phyloP scores from a whole-genome alignment of 2,113 vertebrate species.

The Gymnarchus niloticus region DNA sequence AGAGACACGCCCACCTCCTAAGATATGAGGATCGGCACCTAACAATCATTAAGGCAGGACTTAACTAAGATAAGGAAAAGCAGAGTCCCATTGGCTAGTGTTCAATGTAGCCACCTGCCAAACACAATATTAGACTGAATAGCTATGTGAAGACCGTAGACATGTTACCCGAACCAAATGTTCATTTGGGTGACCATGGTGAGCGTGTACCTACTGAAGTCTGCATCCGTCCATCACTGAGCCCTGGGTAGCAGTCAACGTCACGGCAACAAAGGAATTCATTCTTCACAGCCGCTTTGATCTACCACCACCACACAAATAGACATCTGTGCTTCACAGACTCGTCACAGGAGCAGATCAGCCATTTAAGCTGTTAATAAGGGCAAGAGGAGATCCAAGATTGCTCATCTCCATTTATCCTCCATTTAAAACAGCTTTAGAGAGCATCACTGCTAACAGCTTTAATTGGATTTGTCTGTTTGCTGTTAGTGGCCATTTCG shows the following conservation, averaged over 20 bases:
- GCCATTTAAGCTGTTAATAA: background rate
- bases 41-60: too few relatives aligned
- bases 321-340: background rate
- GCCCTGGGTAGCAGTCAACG: background rate
- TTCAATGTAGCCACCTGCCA: too few relatives aligned
- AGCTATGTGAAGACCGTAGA: background rate
- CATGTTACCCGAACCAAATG: background rate
- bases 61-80: too few relatives aligned
- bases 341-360: background rate
- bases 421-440: background rate
- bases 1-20: background rate
- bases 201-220: background rate
- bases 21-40: background rate
- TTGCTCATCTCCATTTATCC: background rate
- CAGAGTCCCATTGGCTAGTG: too few relatives aligned
- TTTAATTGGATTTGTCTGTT: background rate
- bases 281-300: background rate
- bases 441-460: background rate
- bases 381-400: background rate
- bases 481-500: background rate
- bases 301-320: background rate
- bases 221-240: background rate
- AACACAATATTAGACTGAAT: too few relatives aligned
- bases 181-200: background rate
- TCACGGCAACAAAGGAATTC: background rate